phyloP scores from a whole-genome alignment of 92 coral and sea anemone genomes.

The Parazoanthus atlanticus region DNA sequence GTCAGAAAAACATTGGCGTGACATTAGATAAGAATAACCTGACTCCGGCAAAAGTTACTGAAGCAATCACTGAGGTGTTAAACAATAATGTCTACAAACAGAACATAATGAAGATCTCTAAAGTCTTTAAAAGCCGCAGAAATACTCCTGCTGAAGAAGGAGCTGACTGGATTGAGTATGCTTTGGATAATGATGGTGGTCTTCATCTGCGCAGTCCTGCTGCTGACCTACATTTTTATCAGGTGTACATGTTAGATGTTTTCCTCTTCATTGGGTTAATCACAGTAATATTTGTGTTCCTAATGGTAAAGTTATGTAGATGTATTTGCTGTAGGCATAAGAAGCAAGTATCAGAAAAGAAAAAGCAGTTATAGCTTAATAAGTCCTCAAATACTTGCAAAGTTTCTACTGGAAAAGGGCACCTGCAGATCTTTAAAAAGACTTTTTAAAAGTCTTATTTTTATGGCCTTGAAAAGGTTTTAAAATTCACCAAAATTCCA shows the following conservation, averaged over 20 bases:
- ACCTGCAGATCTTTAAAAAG: neutral
- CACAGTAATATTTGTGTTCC: neutral
- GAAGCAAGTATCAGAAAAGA: neutral
- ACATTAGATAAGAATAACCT: slow-evolving; percentile 1
- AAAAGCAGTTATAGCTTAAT: neutral
- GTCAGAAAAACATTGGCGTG: slow-evolving; percentile 8
- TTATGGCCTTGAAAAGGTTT: slow-evolving; percentile 2
- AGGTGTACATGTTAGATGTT: slow-evolving; percentile 55
- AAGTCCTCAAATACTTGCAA: neutral
- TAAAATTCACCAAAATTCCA: neutral
- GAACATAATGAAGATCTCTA: slow-evolving; percentile 43
- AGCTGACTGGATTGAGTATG: slow-evolving; percentile 64
- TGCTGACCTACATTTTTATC: slow-evolving; percentile 50
- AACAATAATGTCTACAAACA: slow-evolving; percentile 38
- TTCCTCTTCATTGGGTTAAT: slow-evolving; percentile 1
- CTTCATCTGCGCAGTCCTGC: slow-evolving; percentile 46
- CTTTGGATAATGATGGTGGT: slow-evolving; percentile 44
- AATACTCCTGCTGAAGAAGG: slow-evolving; percentile 54
- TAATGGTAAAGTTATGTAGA: slow-evolving; percentile 14
- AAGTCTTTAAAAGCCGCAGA: slow-evolving; percentile 30
- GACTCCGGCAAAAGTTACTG: slow-evolving; percentile 11
- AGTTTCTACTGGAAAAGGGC: neutral
- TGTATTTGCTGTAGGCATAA: slow-evolving; percentile 22
- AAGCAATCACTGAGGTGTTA: slow-evolving; percentile 13
- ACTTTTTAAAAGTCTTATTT: neutral